Evolutionary conservation across 2,888 invertebrate genomes (phyloP).

Genomic region (Apoderus coryli): DNA sequence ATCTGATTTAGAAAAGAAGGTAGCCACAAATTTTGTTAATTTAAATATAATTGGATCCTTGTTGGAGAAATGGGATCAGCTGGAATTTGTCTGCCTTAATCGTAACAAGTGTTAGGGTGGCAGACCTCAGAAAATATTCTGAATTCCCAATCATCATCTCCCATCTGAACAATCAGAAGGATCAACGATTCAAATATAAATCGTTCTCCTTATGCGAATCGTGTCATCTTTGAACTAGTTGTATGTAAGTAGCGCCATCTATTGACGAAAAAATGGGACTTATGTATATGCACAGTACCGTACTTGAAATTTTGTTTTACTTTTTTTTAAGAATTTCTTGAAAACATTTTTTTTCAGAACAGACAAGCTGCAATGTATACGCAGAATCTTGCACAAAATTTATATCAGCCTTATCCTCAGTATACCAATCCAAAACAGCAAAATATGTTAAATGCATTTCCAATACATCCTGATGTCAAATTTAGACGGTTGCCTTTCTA

Average conservation of each 20-base stretch:
- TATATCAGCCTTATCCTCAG: constrained; percentile 38
- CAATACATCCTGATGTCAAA: constrained; percentile 87
- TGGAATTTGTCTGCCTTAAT: constrained; percentile 18
- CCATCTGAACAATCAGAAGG: constrained; percentile 24
- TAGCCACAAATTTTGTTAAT: too few species aligned
- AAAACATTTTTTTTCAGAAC: constrained; percentile 33
- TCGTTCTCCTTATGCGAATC: not conserved
- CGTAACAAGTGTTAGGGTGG: constrained; percentile 22
- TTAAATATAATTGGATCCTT: constrained; percentile 3
- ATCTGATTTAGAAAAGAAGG: too few species aligned
- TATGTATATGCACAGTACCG: too few species aligned
- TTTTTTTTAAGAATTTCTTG: constrained; percentile 3
- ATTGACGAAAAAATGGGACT: too few species aligned
- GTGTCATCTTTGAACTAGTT: not conserved
- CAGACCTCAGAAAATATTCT: constrained; percentile 21
- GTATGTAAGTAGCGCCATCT: not conserved
- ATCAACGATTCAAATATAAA: constrained; percentile 14
- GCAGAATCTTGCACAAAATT: constrained; percentile 26
- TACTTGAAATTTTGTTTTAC: too few species aligned
- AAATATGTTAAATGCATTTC: constrained; percentile 41
- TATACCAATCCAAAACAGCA: constrained; percentile 21
- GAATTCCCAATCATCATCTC: constrained; percentile 22
- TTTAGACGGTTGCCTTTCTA: constrained; percentile 87
- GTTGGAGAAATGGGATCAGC: constrained; percentile 20
- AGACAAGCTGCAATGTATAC: constrained; percentile 21